These are phyloP conservation scores for Stratiomys singularior DNA, from an alignment of 2,888 invertebrate species.

Conservation along the genomic window DNA sequence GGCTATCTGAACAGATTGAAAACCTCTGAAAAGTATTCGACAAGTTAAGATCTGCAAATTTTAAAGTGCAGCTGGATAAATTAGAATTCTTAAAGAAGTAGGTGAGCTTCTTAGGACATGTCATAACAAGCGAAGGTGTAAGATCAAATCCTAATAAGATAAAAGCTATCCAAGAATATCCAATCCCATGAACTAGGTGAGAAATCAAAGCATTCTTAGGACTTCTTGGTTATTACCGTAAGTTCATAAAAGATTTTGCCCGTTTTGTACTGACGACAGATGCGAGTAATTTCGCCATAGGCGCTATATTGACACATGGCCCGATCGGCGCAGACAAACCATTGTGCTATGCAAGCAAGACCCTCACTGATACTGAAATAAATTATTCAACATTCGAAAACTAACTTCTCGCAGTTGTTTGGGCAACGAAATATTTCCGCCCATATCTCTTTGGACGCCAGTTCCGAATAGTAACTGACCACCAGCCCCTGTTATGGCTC, in stretches of 20 bases:
- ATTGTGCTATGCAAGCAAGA: constrained; percentile 44
- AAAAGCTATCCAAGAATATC: too few relatives aligned
- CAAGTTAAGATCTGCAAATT: too few relatives aligned
- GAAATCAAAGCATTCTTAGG: too few relatives aligned
- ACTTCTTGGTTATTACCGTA: too few relatives aligned
- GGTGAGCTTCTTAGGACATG: too few relatives aligned
- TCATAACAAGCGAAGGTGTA: too few relatives aligned
- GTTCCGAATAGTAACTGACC: constrained; percentile 49
- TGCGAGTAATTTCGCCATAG: not conserved
- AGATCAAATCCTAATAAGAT: too few relatives aligned
- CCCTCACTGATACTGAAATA: constrained; percentile 36
- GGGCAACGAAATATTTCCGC: constrained; percentile 47
- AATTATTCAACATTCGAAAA: constrained; percentile 26
- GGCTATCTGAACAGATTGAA: not conserved
- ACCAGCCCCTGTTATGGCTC: constrained; percentile 41
- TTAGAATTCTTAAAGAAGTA: too few relatives aligned
- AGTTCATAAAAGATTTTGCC: too few relatives aligned
- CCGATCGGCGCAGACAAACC: constrained; percentile 20
- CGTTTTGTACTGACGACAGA: not conserved
- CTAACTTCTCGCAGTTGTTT: constrained; percentile 17
- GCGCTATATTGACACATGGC: not conserved
- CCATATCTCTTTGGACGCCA: too few relatives aligned
- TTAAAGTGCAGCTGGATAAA: too few relatives aligned
- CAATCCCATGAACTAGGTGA: too few relatives aligned
- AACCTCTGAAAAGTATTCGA: not conserved